Evolutionary conservation across 2,888 invertebrate species (phyloP).

Genomic region (Watsonalla binaria): DNA sequence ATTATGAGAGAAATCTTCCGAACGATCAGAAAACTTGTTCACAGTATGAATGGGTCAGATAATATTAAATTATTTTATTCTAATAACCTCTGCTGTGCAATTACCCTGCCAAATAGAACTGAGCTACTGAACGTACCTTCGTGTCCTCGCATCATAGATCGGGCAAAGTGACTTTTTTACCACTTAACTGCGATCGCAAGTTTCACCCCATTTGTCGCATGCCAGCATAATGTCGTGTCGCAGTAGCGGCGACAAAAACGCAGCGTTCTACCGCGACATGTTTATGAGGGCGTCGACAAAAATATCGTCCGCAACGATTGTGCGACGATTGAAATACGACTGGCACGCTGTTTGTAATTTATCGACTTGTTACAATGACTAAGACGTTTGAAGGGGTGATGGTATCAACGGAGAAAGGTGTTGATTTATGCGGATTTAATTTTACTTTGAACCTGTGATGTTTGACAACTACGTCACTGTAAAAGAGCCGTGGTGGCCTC

Average conservation of each 20-base stretch:
- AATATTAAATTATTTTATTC: no score
- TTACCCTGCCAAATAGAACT: no score
- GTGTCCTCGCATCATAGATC: no score
- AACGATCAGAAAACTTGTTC: no score
- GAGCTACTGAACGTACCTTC: no score
- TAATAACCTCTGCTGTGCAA: no score
- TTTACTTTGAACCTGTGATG: neutral
- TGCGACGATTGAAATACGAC: constrained; percentile 58
- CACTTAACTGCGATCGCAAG: neutral
- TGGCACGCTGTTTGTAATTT: constrained; percentile 48
- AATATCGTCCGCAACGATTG: constrained; percentile 54
- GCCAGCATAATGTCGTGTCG: neutral
- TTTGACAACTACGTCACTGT: neutral
- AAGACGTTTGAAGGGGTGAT: constrained; percentile 12
- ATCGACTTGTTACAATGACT: constrained; percentile 39
- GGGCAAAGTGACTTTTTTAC: no score
- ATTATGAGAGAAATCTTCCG: no score
- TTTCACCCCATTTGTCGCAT: neutral
- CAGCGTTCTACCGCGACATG: constrained; percentile 42
- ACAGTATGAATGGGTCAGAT: no score
- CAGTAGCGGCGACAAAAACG: constrained; percentile 19
- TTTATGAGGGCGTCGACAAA: constrained; percentile 67
- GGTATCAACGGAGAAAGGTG: neutral
- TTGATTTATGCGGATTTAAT: neutral
- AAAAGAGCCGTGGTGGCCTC: no score